Evolutionary conservation across 2,797 vertebrate genomes (phyloP).

Genomic region (Syngnathus acus): DNA sequence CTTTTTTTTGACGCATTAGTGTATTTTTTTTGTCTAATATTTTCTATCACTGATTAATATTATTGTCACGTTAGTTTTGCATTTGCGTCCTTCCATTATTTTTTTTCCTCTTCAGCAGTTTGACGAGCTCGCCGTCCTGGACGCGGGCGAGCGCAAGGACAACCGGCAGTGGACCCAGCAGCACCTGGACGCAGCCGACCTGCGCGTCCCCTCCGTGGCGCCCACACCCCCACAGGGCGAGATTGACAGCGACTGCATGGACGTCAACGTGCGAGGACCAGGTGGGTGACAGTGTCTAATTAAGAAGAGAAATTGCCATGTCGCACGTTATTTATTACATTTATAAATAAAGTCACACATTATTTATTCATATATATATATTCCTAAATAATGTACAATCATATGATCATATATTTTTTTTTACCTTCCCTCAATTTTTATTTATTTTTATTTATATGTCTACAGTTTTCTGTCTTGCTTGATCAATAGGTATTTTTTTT

Average conservation of each 20-base stretch:
- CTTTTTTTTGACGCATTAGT: background rate
- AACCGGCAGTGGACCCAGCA: conserved; percentile 98
- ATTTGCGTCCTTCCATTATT: background rate
- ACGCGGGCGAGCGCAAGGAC: conserved; percentile 83
- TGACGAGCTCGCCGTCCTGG: conserved; percentile 84
- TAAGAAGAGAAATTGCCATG: background rate
- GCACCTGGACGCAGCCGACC: conserved; percentile 92
- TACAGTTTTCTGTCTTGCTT: too few relatives aligned
- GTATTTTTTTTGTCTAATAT: background rate
- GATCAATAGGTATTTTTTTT: too few relatives aligned
- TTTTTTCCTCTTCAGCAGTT: conserved; percentile 61
- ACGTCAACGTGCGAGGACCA: conserved; percentile 93
- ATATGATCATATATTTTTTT: too few relatives aligned
- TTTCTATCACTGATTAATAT: background rate
- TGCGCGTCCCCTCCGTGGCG: conserved; percentile 88
- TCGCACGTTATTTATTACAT: background rate
- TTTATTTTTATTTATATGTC: background rate
- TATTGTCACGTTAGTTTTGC: background rate
- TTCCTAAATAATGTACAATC: too few relatives aligned
- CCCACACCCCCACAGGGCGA: conserved; percentile 96
- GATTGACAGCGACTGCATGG: conserved; percentile 90
- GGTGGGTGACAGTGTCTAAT: conserved; percentile 62
- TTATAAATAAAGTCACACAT: too few relatives aligned
- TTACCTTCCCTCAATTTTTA: too few relatives aligned
- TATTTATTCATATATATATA: too few relatives aligned